A percentile compares a stretch with the other conserved stretches of the same genome.
These are phyloP conservation scores for Garrulus glandarius DNA, from an alignment of 2,797 vertebrate genomes.

Conservation along the genomic window DNA sequence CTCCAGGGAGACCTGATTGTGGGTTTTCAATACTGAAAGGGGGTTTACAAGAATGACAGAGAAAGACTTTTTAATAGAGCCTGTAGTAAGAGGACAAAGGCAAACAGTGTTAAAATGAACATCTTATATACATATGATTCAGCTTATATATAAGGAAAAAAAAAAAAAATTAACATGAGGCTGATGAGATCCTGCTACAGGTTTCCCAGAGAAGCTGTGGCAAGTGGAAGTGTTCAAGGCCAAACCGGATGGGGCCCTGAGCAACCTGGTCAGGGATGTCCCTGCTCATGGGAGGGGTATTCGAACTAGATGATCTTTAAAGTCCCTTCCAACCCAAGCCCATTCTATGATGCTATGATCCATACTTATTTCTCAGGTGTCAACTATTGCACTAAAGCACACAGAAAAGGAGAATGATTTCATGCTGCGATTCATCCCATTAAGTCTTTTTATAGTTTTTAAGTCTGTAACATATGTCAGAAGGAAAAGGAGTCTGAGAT, in stretches of 20 bases:
- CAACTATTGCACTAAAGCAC: not conserved
- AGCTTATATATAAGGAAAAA: not conserved
- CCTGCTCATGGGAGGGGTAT: not conserved
- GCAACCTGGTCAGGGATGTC: not conserved
- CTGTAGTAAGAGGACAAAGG: not conserved
- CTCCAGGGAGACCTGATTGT: not conserved
- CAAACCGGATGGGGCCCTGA: not conserved
- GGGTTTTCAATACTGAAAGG: not conserved
- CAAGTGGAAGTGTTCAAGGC: not conserved
- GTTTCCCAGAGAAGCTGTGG: not conserved
- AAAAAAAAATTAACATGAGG: rapidly evolving
- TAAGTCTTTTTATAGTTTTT: not conserved
- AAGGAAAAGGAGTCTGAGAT: not conserved
- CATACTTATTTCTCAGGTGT: not conserved
- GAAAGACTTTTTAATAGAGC: not conserved
- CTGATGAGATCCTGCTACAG: not conserved
- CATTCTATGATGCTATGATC: not conserved
- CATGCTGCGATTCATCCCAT: not conserved
- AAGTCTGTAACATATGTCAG: not conserved
- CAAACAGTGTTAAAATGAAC: not conserved
- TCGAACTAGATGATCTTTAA: not conserved
- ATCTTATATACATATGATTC: too few species aligned
- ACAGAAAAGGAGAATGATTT: not conserved
- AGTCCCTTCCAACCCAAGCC: not conserved
- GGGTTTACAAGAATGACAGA: not conserved